Evolutionary conservation across 1,140 invertebrate species (phyloP).

Genomic region (Physella acuta): DNA sequence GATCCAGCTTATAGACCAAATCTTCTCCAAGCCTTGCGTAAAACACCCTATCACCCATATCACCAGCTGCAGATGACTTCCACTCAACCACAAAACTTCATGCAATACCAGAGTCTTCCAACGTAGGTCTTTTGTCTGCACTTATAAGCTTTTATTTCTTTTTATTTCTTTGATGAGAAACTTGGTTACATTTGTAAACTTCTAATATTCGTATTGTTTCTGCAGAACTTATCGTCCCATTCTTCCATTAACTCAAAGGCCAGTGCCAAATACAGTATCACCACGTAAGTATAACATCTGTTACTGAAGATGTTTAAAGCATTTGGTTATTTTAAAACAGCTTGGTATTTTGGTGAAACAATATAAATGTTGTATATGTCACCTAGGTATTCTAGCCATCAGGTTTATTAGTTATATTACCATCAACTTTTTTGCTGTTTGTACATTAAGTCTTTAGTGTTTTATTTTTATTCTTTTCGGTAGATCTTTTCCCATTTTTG

Average conservation of each 20-base stretch:
- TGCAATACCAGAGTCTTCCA: constrained; percentile 38
- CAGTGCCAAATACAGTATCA: constrained; percentile 53
- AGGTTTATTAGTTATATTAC: too few relatives aligned
- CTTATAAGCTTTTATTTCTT: neutral
- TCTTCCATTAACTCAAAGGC: constrained; percentile 48
- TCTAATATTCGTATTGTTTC: neutral
- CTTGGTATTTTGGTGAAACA: too few relatives aligned
- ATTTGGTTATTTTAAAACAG: too few relatives aligned
- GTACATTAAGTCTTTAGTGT: too few relatives aligned
- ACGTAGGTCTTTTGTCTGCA: constrained; percentile 17
- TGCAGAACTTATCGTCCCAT: constrained; percentile 1
- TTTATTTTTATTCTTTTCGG: constrained; percentile 32
- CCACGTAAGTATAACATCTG: constrained; percentile 58
- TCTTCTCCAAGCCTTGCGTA: constrained; percentile 78
- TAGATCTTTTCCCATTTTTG: constrained; percentile 76
- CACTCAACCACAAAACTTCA: constrained; percentile 43
- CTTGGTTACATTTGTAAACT: neutral
- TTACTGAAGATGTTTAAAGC: too few relatives aligned
- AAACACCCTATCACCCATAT: constrained; percentile 80
- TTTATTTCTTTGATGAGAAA: neutral
- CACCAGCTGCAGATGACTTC: constrained; percentile 62
- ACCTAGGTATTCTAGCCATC: too few relatives aligned
- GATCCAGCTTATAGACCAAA: constrained; percentile 85
- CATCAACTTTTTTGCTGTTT: too few relatives aligned
- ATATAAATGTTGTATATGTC: too few relatives aligned